phyloP scores from a whole-genome alignment of 30 jellyfish, hydroid and myxozoan genomes.

The Catostylus mosaicus region DNA sequence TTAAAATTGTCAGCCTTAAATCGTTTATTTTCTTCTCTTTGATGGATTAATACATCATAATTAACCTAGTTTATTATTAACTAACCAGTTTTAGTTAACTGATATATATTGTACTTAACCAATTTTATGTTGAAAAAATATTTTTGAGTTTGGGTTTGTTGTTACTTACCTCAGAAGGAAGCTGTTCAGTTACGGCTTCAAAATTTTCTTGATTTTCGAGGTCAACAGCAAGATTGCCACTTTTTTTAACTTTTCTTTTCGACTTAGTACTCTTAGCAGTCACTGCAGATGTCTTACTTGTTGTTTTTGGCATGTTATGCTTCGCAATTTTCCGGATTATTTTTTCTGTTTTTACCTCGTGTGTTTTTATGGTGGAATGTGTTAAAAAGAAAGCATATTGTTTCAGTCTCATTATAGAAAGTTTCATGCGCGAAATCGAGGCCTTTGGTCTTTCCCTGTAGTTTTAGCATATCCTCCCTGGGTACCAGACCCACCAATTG shows the following conservation, averaged over 20 bases:
- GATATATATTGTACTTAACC: too few species aligned
- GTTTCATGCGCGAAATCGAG: background rate
- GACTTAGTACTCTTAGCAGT: background rate
- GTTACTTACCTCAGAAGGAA: constrained; percentile 40
- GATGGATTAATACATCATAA: too few species aligned
- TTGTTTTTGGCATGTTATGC: background rate
- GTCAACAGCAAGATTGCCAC: constrained; percentile 56
- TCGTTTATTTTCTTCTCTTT: too few species aligned
- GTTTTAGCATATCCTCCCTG: background rate
- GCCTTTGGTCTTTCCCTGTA: background rate
- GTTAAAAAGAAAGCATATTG: background rate
- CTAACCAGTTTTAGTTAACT: too few species aligned
- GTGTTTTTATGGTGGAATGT: too few species aligned
- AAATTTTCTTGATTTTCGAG: constrained; percentile 59
- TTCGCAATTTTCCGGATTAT: background rate
- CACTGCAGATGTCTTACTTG: background rate
- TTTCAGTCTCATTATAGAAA: background rate
- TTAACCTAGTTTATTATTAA: too few species aligned
- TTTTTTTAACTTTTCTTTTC: background rate
- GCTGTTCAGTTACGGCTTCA: constrained; percentile 24
- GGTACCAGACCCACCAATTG: background rate
- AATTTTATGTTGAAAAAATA: too few species aligned
- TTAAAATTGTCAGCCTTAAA: too few species aligned
- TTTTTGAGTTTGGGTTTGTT: too few species aligned
- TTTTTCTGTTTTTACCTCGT: background rate